Conservation (phyloP, 2,113 vertebrate genomes). For the Pachypanchax playfairii region DNA sequence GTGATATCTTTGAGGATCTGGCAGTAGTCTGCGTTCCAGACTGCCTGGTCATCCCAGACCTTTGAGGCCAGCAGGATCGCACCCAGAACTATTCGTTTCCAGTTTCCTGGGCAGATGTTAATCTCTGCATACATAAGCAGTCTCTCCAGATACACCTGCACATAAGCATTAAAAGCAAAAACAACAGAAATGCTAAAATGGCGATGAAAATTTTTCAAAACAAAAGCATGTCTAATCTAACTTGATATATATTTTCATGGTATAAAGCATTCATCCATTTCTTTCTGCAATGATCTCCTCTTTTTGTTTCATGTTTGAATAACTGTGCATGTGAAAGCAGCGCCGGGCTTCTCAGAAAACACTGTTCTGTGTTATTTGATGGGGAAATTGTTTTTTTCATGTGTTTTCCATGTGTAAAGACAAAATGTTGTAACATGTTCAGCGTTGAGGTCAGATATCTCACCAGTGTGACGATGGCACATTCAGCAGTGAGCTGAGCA, state of each 20-base stretch:
- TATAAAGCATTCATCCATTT: too few relatives aligned
- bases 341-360: too few relatives aligned
- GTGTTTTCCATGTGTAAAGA: too few relatives aligned
- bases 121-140: constrained; percentile 96
- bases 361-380: too few relatives aligned
- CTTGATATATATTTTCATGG: too few relatives aligned
- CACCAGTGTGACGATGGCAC: constrained; percentile 98
- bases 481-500: constrained; percentile 96
- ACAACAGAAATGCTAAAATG: neutral
- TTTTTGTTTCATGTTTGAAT: too few relatives aligned
- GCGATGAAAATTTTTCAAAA: too few relatives aligned
- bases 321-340: too few relatives aligned
- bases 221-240: too few relatives aligned
- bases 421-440: neutral
- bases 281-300: too few relatives aligned
- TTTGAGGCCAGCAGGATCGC: constrained; percentile 96
- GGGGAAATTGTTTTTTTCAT: too few relatives aligned
- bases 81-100: constrained; percentile 94
- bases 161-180: neutral
- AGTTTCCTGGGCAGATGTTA: constrained; percentile 93
- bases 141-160: constrained; percentile 94
- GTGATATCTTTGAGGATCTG: constrained; percentile 99
- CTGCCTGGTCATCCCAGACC: constrained; percentile 98
- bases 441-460: constrained; percentile 36
- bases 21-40: constrained; percentile 99